phyloP scores from a whole-genome alignment of 2,113 vertebrate genomes.

The Cricetomys ansorgei region DNA sequence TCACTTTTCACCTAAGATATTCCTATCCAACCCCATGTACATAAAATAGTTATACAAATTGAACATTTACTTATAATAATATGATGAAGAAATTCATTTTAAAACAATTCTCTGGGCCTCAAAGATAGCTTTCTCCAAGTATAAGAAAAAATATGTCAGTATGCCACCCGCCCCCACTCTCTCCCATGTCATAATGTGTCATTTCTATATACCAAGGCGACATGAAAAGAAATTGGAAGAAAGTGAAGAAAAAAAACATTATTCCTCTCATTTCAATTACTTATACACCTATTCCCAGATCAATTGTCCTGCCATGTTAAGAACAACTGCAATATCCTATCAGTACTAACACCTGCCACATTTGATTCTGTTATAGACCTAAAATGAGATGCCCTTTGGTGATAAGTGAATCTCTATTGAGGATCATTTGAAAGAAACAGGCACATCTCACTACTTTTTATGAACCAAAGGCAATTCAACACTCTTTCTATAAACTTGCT shows the following conservation, averaged over 20 bases:
- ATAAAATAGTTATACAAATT: background rate
- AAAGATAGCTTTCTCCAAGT: background rate
- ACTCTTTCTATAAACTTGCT: too few species aligned
- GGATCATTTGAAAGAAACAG: background rate
- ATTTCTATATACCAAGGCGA: background rate
- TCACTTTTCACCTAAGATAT: background rate
- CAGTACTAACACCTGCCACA: background rate
- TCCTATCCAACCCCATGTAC: background rate
- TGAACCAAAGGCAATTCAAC: background rate
- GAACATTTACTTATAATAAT: background rate
- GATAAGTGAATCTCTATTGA: constrained; percentile 47
- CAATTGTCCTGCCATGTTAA: constrained; percentile 5
- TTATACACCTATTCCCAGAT: background rate
- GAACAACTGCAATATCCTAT: background rate
- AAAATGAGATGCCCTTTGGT: background rate
- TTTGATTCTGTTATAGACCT: constrained; percentile 13
- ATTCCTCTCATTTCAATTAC: background rate
- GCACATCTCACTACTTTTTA: constrained; percentile 27
- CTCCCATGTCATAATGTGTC: background rate
- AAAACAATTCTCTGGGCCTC: background rate
- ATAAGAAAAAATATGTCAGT: too few species aligned
- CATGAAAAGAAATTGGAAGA: background rate
- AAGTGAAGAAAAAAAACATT: background rate
- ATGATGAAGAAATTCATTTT: background rate
- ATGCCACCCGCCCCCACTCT: background rate